Base-by-base conservation (phyloP, 1,140 invertebrate species). In the Octopus bimaculoides region DNA sequence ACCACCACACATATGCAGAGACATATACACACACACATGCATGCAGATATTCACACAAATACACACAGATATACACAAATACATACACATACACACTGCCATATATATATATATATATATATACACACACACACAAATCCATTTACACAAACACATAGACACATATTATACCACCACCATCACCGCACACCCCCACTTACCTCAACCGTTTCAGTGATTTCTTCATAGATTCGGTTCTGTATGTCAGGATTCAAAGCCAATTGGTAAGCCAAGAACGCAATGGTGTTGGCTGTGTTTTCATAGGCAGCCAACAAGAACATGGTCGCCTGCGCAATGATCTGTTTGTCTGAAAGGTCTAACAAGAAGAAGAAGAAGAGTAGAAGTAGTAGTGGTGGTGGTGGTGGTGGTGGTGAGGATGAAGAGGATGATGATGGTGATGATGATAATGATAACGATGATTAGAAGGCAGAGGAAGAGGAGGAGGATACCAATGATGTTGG, bases 291-390 rank as follows among this genome's bases (percentile, higher is more conserved):
- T 0, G 92, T 91, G 0, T 93, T 93, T 86, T 94, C 93, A 81
- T 92, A 94, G 4, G 93, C 93, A 77, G 92, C 94, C 0, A 91
- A 88, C 81, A 94, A 94, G 82, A 95, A 94, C 8, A 93, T 78
- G 2, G 92, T 89, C 1, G 92, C 92, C 83, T 94, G 93, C 0
- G 93, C 92, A 3, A 93, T 89, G 14, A 96, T 91, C 82, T 94
- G 92, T 14, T 93, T 91, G 71, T 81, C 77, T 83, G 73, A 85
- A 80, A 20, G 79, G 80, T 81, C 56, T 5, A 41, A 80, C 17
- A 52, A 17, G 71, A 77, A 71, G 52, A 77, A 66, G n/a, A 56
- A 14, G 56, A 61, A 61, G 9, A 61, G 4, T 61, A 61, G 56
- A 61, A 17, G 56, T 17, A 12, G 56, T 17, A 17, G 56, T 17